Evolutionary conservation across 2,888 invertebrate genomes (phyloP).

Genomic region (Drosophila infuscata): DNA sequence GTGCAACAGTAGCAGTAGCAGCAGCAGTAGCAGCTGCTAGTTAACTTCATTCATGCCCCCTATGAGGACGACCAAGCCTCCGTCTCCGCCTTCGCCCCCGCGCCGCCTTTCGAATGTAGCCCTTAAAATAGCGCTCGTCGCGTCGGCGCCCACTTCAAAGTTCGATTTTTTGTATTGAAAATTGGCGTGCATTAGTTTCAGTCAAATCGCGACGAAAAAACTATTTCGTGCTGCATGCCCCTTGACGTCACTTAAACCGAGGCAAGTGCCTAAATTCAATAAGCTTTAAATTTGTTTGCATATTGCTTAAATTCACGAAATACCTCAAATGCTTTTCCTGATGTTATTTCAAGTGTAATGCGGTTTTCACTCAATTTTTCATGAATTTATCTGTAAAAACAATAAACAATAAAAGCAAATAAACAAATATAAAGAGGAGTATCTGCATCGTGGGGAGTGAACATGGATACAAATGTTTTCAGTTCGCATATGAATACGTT

Average conservation of each 20-base stretch:
- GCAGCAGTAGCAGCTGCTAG: conserved; percentile 12
- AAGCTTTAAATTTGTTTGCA: conserved; percentile 1
- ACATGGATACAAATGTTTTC: not conserved
- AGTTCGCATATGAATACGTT: not conserved
- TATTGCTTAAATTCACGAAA: not conserved
- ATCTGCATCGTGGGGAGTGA: too few species aligned
- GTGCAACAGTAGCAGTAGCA: conserved; percentile 43
- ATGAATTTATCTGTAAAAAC: not conserved
- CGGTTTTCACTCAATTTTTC: not conserved
- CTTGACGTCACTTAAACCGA: conserved; percentile 36
- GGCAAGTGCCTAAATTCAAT: conserved; percentile 8
- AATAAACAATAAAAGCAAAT: not conserved
- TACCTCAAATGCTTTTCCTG: not conserved
- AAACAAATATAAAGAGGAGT: not conserved
- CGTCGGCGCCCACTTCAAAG: conserved; percentile 69
- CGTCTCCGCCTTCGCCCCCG: not conserved
- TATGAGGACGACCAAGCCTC: not conserved
- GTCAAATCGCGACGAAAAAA: conserved; percentile 21
- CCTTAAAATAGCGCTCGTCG: conserved; percentile 32
- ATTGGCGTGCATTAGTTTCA: conserved; percentile 71
- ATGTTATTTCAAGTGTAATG: not conserved
- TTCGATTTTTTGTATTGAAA: conserved; percentile 75
- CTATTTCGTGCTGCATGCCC: conserved; percentile 15
- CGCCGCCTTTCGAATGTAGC: not conserved
- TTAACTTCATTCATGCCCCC: conserved; percentile 15